Evolutionary conservation across 2,888 invertebrate species (phyloP).

Genomic region (Acleris sparsana): DNA sequence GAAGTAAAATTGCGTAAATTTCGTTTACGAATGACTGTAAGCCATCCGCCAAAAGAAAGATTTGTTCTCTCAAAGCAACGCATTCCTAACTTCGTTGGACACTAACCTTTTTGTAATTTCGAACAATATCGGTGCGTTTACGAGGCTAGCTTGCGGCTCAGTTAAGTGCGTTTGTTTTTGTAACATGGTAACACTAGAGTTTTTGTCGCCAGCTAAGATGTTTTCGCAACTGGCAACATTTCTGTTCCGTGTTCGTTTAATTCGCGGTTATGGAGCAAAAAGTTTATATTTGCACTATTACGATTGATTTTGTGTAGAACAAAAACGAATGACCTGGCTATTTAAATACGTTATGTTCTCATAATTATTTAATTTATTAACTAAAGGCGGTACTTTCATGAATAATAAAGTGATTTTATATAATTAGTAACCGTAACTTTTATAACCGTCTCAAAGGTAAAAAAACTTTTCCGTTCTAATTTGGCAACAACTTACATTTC

Average conservation of each 20-base stretch:
- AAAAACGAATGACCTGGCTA: neutral
- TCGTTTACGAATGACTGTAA: no score
- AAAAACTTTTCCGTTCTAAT: no score
- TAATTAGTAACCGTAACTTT: no score
- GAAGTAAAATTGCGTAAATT: no score
- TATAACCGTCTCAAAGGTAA: no score
- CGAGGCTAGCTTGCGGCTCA: slow-evolving; percentile 20
- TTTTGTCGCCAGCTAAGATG: slow-evolving; percentile 19
- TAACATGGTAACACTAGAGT: slow-evolving; percentile 26
- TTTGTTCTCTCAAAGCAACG: neutral
- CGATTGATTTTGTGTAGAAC: slow-evolving; percentile 7
- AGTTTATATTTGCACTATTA: slow-evolving; percentile 28
- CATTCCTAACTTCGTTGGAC: neutral
- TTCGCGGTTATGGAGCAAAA: slow-evolving; percentile 28
- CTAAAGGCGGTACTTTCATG: no score
- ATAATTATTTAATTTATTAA: no score
- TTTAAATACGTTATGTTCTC: neutral
- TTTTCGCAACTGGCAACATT: slow-evolving; percentile 26
- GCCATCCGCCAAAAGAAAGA: neutral
- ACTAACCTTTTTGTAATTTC: slow-evolving; percentile 27
- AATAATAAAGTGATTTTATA: no score
- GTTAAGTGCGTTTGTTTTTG: slow-evolving; percentile 36
- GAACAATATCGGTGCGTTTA: slow-evolving; percentile 26
- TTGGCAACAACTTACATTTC: no score
- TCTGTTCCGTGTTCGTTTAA: slow-evolving; percentile 30